Evolutionary conservation across 2,888 invertebrate genomes (phyloP), one percentile per base, ranked within the genome.

Genomic region (Yponomeuta evonymella): DNA sequence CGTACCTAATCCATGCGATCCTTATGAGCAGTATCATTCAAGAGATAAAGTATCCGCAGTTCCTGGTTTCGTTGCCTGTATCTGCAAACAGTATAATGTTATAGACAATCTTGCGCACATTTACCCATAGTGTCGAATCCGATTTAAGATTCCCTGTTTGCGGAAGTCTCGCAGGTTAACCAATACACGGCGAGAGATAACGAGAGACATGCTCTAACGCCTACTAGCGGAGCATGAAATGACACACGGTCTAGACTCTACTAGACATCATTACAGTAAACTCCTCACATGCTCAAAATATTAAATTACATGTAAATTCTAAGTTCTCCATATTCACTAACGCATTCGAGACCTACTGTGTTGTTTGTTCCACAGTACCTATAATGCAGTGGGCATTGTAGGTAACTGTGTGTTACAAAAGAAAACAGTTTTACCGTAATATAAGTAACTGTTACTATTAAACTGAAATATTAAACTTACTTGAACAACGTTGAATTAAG

Each of bases 101-200:
- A 33, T 33, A 33, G 33, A 33, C 33, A 58, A 58, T 58, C 51
- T 15, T 12, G 15, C 3, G 15, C 12, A 58, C 51, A 58, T 58
- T 58, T 58, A 15, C 51, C 51, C 51, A 58, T 58, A 58, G 51
- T 58, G 51, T 58, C 15, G 51, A 15, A 12, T 58, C 51, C 51
- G 15, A 58, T 58, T 58, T 58, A 58, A 58, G 15, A 1, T 58
- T 15, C 15, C 51, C 4, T 58, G 51, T 12, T 51, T 58, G 51
- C 15, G 51, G 51, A 58, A 58, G 51, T 58, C 51, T 58, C 51
- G 81, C 79, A 79, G 81, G 83, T 83, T 75, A 83, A 74, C 73
- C 75, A 82, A 83, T 82, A 86, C 79, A 76, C 72, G 78, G 73
- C 74, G 73, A 73, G 73, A 73, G 77, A 80, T 85, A 84, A 84